Conservation (phyloP, 2,888 invertebrate genomes). For the Lepidochitona cinerea region DNA sequence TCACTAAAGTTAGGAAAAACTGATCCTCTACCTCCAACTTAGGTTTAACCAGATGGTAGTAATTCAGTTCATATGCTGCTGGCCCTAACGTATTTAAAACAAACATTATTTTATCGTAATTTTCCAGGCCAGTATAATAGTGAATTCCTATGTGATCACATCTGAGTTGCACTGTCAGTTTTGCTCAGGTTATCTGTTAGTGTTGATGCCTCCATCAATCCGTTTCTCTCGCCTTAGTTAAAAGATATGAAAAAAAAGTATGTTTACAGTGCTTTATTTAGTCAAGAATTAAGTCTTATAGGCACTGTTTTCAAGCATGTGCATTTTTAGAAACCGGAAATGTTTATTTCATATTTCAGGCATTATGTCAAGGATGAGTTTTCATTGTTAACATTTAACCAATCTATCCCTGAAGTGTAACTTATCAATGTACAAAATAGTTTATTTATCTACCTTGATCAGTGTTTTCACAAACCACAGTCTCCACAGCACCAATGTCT, state of each 20-base stretch:
- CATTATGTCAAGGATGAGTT: too few relatives aligned
- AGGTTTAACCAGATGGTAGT: background rate
- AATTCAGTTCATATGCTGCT: background rate
- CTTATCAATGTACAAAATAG: too few relatives aligned
- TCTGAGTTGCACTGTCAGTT: background rate
- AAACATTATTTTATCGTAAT: background rate
- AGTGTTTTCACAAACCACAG: background rate
- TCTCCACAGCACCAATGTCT: background rate
- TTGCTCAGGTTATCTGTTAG: background rate
- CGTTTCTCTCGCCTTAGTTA: too few relatives aligned
- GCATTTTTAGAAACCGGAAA: too few relatives aligned
- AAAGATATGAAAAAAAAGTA: too few relatives aligned
- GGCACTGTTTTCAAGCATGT: too few relatives aligned
- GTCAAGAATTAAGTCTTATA: too few relatives aligned
- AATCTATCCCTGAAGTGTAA: too few relatives aligned
- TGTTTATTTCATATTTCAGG: too few relatives aligned
- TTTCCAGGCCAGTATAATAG: slow-evolving; percentile 4
- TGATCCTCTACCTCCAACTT: slow-evolving; percentile 2
- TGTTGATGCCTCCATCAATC: background rate
- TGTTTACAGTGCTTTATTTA: too few relatives aligned
- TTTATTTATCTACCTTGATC: too few relatives aligned
- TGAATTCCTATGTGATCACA: background rate
- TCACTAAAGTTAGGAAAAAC: slow-evolving; percentile 7
- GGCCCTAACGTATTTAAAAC: slow-evolving; percentile 1
- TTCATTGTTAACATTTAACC: too few relatives aligned